Base-by-base conservation (phyloP, 2,888 invertebrate species). In the Tupiocoris notatus region DNA sequence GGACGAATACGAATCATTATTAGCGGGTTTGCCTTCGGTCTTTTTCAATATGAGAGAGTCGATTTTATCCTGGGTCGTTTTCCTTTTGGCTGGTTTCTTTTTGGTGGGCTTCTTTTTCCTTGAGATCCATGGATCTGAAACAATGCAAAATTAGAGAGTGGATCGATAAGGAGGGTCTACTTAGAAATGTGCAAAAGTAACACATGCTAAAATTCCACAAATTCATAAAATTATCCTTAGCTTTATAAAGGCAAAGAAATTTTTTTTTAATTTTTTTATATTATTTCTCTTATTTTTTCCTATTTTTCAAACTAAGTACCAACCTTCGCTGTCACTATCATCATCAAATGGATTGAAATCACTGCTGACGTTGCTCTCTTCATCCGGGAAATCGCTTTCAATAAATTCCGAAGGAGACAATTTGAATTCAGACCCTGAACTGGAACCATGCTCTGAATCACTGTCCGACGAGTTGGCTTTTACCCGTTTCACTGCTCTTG, bases 271-370 rank as follows among this genome's bases (percentile, higher is more conserved):
- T n/a, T n/a, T n/a, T n/a, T n/a, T n/a, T n/a, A n/a, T n/a, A n/a
- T n/a, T n/a, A n/a, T n/a, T n/a, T n/a, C n/a, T n/a, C n/a, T n/a
- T n/a, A n/a, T 59, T 76, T n/a, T 22, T 16, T 25, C 24, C 7
- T 57, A n/a, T n/a, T n/a, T n/a, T 39, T 39, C 39, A 7, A 21
- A 17, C 23, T 68, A 16, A 22, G 22, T 9, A 54, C 7, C 16
- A 59, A 81, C 91, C 90, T 82, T 94, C 94, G 58, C 92, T 92
- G 81, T 92, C 92, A 81, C 90, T 89, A 82, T 91, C 95, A 67
- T 89, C 91, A 83, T 92, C 92, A 82, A 94, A 94, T n/a, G 96
- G 96, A 86, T 97, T 96, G 83, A 94, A 95, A 85, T 95, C 95
- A 77, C 92, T 92, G 81, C 91, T 92, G 75, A 86, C 86, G 80